Conservation (phyloP, 2,888 invertebrate species). For the Sepiola atlantica region DNA sequence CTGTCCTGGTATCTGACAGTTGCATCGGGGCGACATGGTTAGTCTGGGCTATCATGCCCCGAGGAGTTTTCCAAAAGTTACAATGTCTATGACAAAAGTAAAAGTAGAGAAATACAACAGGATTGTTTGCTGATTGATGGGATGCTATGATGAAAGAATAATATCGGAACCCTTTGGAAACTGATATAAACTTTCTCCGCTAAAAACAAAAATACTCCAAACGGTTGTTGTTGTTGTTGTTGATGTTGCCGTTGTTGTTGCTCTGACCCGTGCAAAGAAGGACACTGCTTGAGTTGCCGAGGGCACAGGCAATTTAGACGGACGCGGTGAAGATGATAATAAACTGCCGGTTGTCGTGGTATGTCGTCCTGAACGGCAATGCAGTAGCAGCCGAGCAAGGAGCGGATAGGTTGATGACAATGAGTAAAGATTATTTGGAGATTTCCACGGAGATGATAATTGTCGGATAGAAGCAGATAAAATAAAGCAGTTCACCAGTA, state of each 20-base stretch:
- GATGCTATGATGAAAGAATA: neutral
- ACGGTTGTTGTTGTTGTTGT: neutral
- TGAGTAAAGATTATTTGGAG: neutral
- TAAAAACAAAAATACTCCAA: neutral
- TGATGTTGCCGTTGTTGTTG: neutral
- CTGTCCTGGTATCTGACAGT: neutral
- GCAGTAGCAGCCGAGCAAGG: neutral
- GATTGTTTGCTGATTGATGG: neutral
- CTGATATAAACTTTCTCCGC: neutral
- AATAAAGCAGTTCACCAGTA: neutral
- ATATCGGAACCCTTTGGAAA: neutral
- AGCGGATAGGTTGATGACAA: neutral
- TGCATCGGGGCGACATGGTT: constrained; percentile 21
- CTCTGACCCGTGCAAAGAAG: neutral
- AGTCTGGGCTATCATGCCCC: constrained; percentile 4
- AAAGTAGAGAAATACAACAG: neutral
- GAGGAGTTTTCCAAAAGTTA: neutral
- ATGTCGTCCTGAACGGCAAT: neutral
- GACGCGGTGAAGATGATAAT: neutral
- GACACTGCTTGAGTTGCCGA: neutral
- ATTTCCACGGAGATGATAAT: neutral
- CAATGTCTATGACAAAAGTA: neutral
- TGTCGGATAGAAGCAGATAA: neutral
- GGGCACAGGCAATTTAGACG: neutral
- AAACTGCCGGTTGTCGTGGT: neutral